These are phyloP conservation scores for Coelopa pilipes DNA, from an alignment of 2,888 invertebrate species.

Conservation along the genomic window DNA sequence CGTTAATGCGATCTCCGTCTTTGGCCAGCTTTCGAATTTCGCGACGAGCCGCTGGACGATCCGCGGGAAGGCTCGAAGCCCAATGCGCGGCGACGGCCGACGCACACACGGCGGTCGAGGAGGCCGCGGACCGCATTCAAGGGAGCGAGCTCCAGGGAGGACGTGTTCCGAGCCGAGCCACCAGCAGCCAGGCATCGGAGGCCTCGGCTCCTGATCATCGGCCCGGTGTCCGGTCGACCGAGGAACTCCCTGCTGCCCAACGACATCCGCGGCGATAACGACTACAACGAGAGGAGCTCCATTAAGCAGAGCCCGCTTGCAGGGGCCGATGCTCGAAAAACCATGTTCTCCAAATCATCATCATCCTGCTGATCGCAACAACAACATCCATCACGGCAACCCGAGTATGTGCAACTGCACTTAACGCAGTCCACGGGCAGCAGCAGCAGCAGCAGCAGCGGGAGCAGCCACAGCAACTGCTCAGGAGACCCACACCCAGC, in stretches of 20 bases:
- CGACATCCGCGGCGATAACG: not conserved
- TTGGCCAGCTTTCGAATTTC: too few relatives aligned
- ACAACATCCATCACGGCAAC: not conserved
- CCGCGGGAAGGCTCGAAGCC: too few relatives aligned
- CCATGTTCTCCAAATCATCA: conserved; percentile 16
- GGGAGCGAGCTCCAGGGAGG: too few relatives aligned
- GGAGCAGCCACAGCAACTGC: not conserved
- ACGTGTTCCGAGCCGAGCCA: too few relatives aligned
- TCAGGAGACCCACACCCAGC: conserved; percentile 20
- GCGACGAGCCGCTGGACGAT: too few relatives aligned
- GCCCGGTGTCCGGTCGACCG: not conserved
- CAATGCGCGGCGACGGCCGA: too few relatives aligned
- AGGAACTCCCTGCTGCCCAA: not conserved
- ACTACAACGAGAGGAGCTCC: not conserved
- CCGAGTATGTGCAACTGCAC: conserved; percentile 11
- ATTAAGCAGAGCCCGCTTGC: not conserved
- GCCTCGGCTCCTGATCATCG: not conserved
- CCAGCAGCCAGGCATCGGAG: too few relatives aligned
- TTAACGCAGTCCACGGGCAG: not conserved
- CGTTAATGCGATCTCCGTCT: too few relatives aligned
- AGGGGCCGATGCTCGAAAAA: not conserved
- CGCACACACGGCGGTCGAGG: too few relatives aligned
- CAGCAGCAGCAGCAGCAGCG: not conserved
- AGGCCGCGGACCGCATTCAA: too few relatives aligned
- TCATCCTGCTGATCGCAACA: not conserved